phyloP scores from a whole-genome alignment of 2,797 vertebrate species.

The Pogonophryne albipinna region DNA sequence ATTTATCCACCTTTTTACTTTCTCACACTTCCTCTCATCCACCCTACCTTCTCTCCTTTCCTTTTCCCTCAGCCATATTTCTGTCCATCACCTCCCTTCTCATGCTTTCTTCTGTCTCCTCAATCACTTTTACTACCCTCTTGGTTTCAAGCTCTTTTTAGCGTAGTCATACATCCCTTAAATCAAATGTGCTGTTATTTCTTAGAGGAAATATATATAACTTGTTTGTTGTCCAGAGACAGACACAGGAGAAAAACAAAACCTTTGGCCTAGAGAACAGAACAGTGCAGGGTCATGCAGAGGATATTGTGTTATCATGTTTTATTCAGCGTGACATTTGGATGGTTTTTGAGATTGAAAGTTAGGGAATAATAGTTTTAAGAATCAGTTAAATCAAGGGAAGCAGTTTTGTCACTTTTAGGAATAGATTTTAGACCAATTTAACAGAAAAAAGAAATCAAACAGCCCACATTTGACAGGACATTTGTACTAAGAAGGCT shows the following conservation, averaged over 20 bases:
- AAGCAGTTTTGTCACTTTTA: background rate
- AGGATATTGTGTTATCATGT: background rate
- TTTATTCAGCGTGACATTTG: background rate
- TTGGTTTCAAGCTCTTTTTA: background rate
- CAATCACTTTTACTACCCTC: background rate
- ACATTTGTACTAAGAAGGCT: background rate
- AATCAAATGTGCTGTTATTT: slow-evolving; percentile 10
- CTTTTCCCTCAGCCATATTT: background rate
- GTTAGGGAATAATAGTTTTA: background rate
- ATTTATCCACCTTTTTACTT: background rate
- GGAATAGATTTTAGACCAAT: background rate
- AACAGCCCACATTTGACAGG: background rate
- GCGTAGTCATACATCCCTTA: background rate
- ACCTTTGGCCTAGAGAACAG: background rate
- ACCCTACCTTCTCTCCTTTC: background rate
- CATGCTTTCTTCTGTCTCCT: background rate
- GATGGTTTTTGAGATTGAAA: background rate
- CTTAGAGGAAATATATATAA: background rate
- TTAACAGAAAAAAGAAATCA: too few species aligned
- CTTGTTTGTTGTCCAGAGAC: slow-evolving; percentile 26
- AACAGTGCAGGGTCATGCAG: background rate
- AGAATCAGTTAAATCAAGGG: too few species aligned
- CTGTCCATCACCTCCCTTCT: background rate
- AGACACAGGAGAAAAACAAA: slow-evolving; percentile 14
- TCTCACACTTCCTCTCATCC: background rate